phyloP scores from a whole-genome alignment of 2,888 invertebrate species.

The Cryptocheilus praepositus region DNA sequence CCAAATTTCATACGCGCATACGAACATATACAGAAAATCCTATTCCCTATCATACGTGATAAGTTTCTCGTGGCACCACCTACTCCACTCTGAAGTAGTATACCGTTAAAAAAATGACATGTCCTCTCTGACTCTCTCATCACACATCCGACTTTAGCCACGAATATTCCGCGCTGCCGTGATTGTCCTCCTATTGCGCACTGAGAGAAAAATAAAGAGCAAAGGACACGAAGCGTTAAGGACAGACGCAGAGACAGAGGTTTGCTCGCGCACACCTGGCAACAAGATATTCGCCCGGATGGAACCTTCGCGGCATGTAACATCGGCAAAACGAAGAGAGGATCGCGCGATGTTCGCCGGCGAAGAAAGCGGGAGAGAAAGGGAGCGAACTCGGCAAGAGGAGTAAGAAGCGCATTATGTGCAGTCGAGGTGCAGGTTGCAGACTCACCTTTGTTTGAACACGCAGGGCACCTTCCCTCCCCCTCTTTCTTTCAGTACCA shows the following conservation, averaged over 20 bases:
- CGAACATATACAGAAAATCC: no score
- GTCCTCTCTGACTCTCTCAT: no score
- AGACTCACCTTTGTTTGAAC: slow-evolving; percentile 59
- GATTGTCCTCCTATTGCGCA: no score
- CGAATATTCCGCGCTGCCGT: background rate
- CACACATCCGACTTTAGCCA: background rate
- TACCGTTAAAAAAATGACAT: no score
- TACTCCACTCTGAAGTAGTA: no score
- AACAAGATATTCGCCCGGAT: slow-evolving; percentile 56
- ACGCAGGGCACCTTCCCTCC: slow-evolving; percentile 44
- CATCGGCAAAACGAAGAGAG: slow-evolving; percentile 49
- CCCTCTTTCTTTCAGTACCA: slow-evolving; percentile 2
- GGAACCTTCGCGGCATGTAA: slow-evolving; percentile 51
- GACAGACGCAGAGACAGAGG: slow-evolving; percentile 11
- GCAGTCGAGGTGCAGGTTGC: slow-evolving; percentile 53
- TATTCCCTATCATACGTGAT: no score
- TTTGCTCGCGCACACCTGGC: slow-evolving; percentile 50
- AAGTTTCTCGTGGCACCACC: no score
- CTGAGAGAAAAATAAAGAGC: slow-evolving; percentile 4
- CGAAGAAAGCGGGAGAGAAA: slow-evolving; percentile 39
- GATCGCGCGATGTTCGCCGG: slow-evolving; percentile 13
- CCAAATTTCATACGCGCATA: no score
- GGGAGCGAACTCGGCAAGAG: slow-evolving; percentile 36
- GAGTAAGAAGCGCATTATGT: slow-evolving; percentile 52
- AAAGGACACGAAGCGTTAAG: slow-evolving; percentile 7